Evolutionary conservation across 2,113 vertebrate genomes (phyloP), one percentile per base, ranked within the genome.

Genomic region (Corythaixoides concolor): DNA sequence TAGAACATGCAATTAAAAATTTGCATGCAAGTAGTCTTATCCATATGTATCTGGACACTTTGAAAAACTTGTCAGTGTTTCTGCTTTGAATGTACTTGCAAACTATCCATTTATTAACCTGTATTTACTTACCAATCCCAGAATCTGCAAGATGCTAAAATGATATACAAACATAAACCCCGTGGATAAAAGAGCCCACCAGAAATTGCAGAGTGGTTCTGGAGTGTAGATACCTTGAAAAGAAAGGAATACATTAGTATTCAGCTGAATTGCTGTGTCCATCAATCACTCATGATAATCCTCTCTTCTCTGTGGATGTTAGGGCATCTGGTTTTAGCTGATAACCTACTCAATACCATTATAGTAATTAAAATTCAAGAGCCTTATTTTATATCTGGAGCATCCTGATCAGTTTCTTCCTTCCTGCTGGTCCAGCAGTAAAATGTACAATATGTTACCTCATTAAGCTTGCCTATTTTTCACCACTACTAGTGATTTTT

Each of bases 91-190:
- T 33, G 59, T 89, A 84, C 60, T 90, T 83, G 66, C 82, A 87
- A 68, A 21, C 15, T 82, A 76, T 66, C 91, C 72, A 78, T 82
- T 89, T 95, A 84, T 95, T 91, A 91, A 82, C 32, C 52, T 72
- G 30, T 35, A 12, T 85, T 90, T 85, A 98, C 99, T 98, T 98
- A 99, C 99, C 99, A 99, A 93, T 96, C 99, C 99, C 90, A 99
- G 98, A 84, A 98, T 96, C 97, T 99, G 99, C 96, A 99, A 97
- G 97, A 99, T 96, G 95, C 98, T 97, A 89, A 99, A 99, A 95
- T 99, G 99, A 96, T 99, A 99, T 62, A 99, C 98, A 98, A 99
- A 99, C 97, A 99, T 99, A 94, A 99, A 98, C 81, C 99, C 99
- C 3, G 98, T 99, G 84, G 99, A 98, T 55, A 99, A 98, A 91